Conservation (phyloP, 2,113 vertebrate species). For the Todiramphus chloris region DNA sequence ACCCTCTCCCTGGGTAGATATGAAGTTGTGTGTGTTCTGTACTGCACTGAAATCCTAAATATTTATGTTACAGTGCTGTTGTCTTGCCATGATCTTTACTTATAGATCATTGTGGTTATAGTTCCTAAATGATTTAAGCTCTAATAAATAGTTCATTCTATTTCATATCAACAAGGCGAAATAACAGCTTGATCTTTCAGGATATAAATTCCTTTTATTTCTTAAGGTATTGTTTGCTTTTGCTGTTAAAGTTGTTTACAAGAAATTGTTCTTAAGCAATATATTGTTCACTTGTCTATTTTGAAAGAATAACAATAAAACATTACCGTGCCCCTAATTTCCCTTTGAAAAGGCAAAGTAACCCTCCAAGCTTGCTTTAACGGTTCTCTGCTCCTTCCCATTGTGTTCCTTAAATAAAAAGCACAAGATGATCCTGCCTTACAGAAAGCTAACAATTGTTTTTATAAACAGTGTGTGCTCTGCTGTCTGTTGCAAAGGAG, state of each 20-base stretch:
- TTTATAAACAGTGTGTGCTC: not conserved
- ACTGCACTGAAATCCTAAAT: not conserved
- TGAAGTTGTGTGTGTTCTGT: not conserved
- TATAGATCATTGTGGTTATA: not conserved
- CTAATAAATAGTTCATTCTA: not conserved
- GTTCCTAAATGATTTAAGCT: conserved; percentile 5
- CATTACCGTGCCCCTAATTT: conserved; percentile 25
- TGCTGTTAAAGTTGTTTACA: conserved; percentile 19
- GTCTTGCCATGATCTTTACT: not conserved
- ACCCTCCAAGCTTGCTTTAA: not conserved
- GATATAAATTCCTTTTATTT: conserved; percentile 5
- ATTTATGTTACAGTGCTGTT: not conserved
- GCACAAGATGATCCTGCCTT: conserved; percentile 22
- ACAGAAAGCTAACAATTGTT: conserved; percentile 7
- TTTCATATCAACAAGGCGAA: not conserved
- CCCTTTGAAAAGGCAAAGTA: conserved; percentile 41
- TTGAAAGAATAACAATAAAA: conserved; percentile 34
- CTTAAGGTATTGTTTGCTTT: conserved; percentile 34
- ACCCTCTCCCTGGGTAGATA: not conserved
- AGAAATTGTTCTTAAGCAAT: not conserved
- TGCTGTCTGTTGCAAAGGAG: not conserved
- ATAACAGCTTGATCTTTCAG: not conserved
- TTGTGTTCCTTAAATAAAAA: conserved; percentile 65
- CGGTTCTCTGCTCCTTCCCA: not conserved
- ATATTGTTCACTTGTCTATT: conserved; percentile 17